phyloP scores from a whole-genome alignment of 2,888 invertebrate genomes.

The Tipula unca region DNA sequence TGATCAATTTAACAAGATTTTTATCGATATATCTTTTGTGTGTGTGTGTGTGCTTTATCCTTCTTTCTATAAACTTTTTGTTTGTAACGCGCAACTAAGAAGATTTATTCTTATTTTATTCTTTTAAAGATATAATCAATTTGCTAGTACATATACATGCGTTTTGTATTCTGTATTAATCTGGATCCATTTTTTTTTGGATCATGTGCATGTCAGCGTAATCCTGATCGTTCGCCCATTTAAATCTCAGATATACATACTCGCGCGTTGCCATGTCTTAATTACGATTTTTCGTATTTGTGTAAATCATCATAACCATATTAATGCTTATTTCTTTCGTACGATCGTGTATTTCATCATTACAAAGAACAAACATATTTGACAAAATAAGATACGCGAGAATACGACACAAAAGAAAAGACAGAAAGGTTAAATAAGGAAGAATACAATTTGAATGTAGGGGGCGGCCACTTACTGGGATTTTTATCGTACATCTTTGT shows the following conservation, averaged over 20 bases:
- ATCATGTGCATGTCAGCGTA: too few relatives aligned
- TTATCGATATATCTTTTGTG: conserved; percentile 17
- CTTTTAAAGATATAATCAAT: neutral
- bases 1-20: conserved; percentile 20
- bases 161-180: neutral
- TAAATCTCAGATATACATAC: too few relatives aligned
- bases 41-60: neutral
- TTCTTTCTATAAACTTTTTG: neutral
- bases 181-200: neutral
- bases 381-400: neutral
- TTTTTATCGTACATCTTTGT: neutral
- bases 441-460: neutral
- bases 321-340: neutral
- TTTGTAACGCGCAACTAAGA: neutral
- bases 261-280: neutral
- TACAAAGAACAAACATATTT: neutral
- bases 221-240: too few relatives aligned
- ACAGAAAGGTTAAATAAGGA: neutral
- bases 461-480: neutral
- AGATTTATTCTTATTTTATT: neutral
- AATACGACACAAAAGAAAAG: neutral
- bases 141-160: conserved; percentile 1
- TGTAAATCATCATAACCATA: neutral
- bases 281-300: neutral
- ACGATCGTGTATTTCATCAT: neutral